These are phyloP conservation scores for Melospiza melodia DNA, from an alignment of 2,113 vertebrate species.

Conservation along the genomic window DNA sequence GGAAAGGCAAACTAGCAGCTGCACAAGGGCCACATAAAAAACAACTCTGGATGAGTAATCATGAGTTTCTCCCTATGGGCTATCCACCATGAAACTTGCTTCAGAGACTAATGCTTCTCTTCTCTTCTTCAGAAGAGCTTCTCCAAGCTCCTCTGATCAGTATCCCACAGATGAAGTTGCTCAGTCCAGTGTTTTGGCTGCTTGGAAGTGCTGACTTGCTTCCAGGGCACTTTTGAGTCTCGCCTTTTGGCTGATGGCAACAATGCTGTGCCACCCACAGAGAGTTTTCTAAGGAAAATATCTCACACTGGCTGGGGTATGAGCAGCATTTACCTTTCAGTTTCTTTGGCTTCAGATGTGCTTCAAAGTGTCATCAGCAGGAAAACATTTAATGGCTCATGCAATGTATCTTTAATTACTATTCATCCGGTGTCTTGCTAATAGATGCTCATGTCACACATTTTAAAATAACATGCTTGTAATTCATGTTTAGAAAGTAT, in stretches of 20 bases:
- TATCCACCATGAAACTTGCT: neutral
- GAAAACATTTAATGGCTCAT: neutral
- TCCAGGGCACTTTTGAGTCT: neutral
- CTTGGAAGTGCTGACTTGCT: neutral
- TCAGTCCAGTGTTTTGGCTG: neutral
- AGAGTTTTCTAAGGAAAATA: neutral
- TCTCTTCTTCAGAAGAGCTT: neutral
- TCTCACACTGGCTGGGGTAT: neutral
- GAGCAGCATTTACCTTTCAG: neutral
- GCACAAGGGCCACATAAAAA: neutral
- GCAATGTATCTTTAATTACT: neutral
- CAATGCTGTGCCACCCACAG: neutral
- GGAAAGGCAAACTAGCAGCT: neutral
- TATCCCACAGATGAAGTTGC: neutral
- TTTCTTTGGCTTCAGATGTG: neutral
- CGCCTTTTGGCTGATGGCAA: neutral
- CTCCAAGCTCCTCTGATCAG: neutral
- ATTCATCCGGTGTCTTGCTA: neutral
- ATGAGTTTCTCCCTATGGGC: neutral
- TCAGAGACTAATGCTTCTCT: neutral
- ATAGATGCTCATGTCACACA: neutral
- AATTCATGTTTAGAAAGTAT: neutral
- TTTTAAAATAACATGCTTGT: neutral
- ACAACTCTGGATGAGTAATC: neutral
- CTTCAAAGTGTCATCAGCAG: neutral